Percentiles rank a stretch among this genome's conserved stretches.
Conservation (phyloP, 92 coral and sea anemone species). For the Parazoanthus atlanticus region DNA sequence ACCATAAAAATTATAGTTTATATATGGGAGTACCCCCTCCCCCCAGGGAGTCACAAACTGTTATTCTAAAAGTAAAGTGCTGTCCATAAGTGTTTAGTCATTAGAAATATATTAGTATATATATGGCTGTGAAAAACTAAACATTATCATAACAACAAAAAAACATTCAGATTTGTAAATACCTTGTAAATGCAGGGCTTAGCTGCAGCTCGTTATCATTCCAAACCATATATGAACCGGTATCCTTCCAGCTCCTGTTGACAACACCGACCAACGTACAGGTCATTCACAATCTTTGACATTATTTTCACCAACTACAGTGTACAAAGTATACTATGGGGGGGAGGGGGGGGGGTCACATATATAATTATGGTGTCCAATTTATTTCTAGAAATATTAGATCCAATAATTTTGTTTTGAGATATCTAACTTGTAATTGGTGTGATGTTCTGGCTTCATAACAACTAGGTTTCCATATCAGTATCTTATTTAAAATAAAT, state of each 20-base stretch:
- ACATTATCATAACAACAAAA: neutral
- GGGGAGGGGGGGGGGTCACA: neutral
- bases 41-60: no score
- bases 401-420: no score
- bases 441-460: no score
- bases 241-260: conserved; percentile 80
- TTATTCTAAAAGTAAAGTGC: no score
- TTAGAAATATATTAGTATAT: neutral
- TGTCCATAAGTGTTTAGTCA: neutral
- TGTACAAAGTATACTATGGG: neutral
- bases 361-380: neutral
- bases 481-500: no score
- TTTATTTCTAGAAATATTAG: no score
- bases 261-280: neutral
- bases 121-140: neutral
- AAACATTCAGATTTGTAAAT: neutral
- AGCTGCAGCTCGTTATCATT: conserved; percentile 79
- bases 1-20: no score
- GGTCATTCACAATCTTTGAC: neutral
- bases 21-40: no score
- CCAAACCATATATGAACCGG: conserved; percentile 91
- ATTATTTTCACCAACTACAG: neutral
- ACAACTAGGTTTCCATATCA: no score
- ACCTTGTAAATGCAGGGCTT: conserved; percentile 93
- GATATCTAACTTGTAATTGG: no score